These are phyloP conservation scores for human DNA, from an alignment of 2,113 vertebrate genomes.

Conservation along the genomic window DNA sequence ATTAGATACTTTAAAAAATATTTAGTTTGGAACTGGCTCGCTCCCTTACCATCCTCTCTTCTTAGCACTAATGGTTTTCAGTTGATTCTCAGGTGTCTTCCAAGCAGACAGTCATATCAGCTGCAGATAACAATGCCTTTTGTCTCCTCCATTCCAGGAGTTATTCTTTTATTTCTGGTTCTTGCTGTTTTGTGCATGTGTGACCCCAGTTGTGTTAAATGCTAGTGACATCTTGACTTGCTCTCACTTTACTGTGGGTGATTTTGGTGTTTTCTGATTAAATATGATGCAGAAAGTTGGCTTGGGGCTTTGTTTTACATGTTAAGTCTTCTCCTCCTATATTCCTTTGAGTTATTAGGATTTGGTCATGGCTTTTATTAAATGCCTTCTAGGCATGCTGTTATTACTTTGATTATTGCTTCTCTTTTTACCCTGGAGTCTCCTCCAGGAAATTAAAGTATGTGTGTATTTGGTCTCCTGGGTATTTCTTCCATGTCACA, in stretches of 20 bases:
- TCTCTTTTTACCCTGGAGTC: background rate
- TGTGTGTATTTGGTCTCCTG: background rate
- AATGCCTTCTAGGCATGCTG: background rate
- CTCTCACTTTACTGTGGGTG: background rate
- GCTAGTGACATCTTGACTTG: background rate
- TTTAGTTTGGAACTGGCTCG: background rate
- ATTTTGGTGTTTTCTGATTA: background rate
- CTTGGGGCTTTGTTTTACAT: background rate
- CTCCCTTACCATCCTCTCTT: background rate
- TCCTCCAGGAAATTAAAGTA: slow-evolving; percentile 28
- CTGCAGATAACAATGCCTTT: background rate
- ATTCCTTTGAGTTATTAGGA: background rate
- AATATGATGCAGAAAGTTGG: background rate
- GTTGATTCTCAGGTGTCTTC: background rate
- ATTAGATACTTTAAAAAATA: background rate
- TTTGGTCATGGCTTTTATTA: background rate
- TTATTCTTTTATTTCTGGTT: background rate
- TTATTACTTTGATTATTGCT: slow-evolving; percentile 28
- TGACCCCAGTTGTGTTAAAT: background rate
- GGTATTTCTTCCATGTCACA: background rate
- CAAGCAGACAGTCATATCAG: background rate
- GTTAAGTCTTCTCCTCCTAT: background rate
- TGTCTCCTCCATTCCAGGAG: background rate
- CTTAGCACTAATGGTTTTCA: background rate
- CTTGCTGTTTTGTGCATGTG: background rate